Conservation (phyloP, 2,113 vertebrate genomes). For the Alaudala cheleensis region DNA sequence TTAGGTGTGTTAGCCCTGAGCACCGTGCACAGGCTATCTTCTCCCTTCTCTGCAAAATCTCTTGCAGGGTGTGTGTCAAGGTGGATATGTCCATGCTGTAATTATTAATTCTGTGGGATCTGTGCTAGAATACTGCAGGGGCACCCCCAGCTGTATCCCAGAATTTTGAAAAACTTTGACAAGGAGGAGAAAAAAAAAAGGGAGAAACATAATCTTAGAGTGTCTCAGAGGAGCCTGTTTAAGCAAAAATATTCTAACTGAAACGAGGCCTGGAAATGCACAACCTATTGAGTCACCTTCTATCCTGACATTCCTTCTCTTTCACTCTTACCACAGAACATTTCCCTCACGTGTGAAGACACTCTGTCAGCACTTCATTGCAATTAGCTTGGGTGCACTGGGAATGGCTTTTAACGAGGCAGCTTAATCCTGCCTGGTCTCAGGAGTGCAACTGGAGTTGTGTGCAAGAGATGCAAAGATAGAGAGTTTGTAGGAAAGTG, state of each 20-base stretch:
- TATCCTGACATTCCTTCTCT: not conserved
- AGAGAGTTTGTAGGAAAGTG: not conserved
- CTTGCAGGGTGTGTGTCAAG: accelerated
- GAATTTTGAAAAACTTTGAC: not conserved
- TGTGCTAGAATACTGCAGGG: not conserved
- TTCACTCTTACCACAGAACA: not conserved
- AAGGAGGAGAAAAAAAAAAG: not conserved
- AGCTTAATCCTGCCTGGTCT: not conserved
- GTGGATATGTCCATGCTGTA: not conserved
- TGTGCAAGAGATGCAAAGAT: not conserved
- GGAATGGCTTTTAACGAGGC: not conserved
- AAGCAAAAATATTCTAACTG: not conserved
- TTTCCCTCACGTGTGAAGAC: not conserved
- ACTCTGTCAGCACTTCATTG: not conserved
- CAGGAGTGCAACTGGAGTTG: not conserved
- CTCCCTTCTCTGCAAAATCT: not conserved
- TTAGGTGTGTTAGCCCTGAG: accelerated
- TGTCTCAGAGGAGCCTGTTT: not conserved
- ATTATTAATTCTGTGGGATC: not conserved
- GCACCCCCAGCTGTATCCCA: accelerated
- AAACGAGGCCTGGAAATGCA: not conserved
- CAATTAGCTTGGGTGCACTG: not conserved
- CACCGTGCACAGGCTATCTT: not conserved
- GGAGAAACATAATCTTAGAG: not conserved
- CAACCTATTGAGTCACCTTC: not conserved